These are phyloP conservation scores for Pachyrhynchus sulphureomaculatus DNA, from an alignment of 1,140 invertebrate genomes.

Conservation along the genomic window DNA sequence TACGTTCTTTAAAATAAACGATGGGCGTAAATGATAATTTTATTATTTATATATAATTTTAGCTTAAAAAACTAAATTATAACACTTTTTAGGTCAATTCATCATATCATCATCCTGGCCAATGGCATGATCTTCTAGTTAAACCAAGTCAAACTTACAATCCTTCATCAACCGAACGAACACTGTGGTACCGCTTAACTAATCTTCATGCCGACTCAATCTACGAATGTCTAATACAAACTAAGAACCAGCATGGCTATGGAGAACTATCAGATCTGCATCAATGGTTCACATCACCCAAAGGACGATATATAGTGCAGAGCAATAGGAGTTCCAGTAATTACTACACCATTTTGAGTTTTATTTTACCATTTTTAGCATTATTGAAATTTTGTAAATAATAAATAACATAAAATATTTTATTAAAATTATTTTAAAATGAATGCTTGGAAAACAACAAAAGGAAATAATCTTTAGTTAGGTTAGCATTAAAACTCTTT, in stretches of 20 bases:
- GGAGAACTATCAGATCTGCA: constrained; percentile 57
- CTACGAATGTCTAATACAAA: constrained; percentile 65
- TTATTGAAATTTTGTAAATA: background rate
- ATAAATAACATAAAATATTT: background rate
- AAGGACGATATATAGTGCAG: constrained; percentile 33
- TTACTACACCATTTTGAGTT: background rate
- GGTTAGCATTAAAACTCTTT: no score
- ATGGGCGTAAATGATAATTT: no score
- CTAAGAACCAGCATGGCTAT: constrained; percentile 68
- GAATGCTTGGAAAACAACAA: background rate
- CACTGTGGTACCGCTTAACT: constrained; percentile 50
- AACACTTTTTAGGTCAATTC: constrained; percentile 68
- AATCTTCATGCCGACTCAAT: constrained; percentile 60
- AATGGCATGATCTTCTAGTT: constrained; percentile 67
- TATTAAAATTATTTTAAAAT: background rate
- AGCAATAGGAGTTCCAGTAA: background rate
- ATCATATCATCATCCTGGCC: constrained; percentile 68
- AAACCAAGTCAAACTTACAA: constrained; percentile 47
- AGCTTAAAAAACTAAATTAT: no score
- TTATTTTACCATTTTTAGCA: no score
- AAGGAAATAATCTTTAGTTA: no score
- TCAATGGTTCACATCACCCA: constrained; percentile 48
- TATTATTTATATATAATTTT: no score
- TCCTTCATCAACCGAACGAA: constrained; percentile 42
- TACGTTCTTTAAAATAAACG: no score